A percentile compares a stretch with the other conserved stretches of the same genome.
Conservation (phyloP, 2,888 invertebrate genomes). For the Orthosia gothica region DNA sequence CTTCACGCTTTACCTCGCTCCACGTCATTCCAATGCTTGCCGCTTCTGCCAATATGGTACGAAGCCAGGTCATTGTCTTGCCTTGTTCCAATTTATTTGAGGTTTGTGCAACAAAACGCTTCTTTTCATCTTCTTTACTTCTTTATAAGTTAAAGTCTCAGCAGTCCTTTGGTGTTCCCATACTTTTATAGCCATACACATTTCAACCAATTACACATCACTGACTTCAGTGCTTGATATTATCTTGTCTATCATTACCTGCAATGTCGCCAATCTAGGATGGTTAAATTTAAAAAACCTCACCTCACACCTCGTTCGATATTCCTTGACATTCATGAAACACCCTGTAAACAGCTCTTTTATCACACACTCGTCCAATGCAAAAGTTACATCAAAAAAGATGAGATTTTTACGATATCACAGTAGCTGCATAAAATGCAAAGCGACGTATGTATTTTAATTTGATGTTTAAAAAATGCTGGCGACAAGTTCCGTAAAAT, state of each 20-base stretch:
- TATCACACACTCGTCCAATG: slow-evolving; percentile 39
- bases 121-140: no score
- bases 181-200: no score
- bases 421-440: slow-evolving; percentile 49
- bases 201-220: neutral
- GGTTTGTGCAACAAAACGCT: no score
- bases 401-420: slow-evolving; percentile 58
- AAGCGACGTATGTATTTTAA: slow-evolving; percentile 52
- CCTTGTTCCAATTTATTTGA: no score
- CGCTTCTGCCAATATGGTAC: no score
- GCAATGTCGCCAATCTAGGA: neutral
- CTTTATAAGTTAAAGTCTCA: no score
- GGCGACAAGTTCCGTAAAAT: slow-evolving; percentile 20
- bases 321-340: slow-evolving; percentile 25
- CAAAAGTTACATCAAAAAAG: slow-evolving; percentile 35
- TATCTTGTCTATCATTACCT: neutral
- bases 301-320: slow-evolving; percentile 2
- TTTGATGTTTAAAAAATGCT: slow-evolving; percentile 54
- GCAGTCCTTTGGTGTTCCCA: no score
- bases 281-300: neutral
- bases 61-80: no score
- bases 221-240: neutral
- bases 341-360: slow-evolving; percentile 23
- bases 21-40: no score
- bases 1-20: no score